A percentile compares a stretch with the other conserved stretches of the same genome.
Evolutionary conservation across 1,140 invertebrate species (phyloP).

Genomic region (Alviniconcha marisindica): DNA sequence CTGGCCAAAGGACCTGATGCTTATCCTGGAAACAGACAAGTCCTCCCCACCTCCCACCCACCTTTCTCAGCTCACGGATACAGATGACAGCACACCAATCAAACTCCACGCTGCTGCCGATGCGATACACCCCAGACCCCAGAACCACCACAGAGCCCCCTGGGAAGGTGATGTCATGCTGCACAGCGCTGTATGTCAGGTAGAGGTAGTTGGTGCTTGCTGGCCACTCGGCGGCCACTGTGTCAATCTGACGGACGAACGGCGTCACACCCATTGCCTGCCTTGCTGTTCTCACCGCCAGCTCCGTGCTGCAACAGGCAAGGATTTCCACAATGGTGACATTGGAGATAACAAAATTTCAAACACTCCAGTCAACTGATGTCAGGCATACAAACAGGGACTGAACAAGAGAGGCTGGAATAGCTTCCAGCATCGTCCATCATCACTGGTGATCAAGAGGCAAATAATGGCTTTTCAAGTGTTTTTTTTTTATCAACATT

Average conservation of each 20-base stretch:
- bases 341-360: too few relatives aligned
- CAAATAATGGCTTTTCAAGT: too few relatives aligned
- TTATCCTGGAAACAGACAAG: too few relatives aligned
- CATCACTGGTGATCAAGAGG: too few relatives aligned
- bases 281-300: constrained; percentile 75
- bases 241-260: constrained; percentile 98
- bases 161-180: constrained; percentile 91
- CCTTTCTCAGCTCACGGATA: constrained; percentile 90
- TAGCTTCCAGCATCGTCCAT: too few relatives aligned
- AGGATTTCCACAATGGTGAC: too few relatives aligned
- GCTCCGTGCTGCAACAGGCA: constrained; percentile 76
- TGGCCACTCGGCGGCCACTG: constrained; percentile 99
- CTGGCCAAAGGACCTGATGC: too few relatives aligned
- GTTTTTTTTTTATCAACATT: too few relatives aligned
- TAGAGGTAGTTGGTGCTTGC: constrained; percentile 99
- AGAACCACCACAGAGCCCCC: constrained; percentile 84
- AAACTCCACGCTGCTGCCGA: constrained; percentile 99
- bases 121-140: constrained; percentile 98
- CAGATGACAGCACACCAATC: constrained; percentile 99
- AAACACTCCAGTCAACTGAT: too few relatives aligned
- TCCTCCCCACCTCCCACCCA: constrained; percentile 73
- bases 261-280: constrained; percentile 81
- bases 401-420: too few relatives aligned
- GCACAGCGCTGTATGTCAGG: constrained; percentile 93
- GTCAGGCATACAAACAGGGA: too few relatives aligned